phyloP scores from a whole-genome alignment of 2,113 vertebrate genomes.

The Ochotona curzoniae region DNA sequence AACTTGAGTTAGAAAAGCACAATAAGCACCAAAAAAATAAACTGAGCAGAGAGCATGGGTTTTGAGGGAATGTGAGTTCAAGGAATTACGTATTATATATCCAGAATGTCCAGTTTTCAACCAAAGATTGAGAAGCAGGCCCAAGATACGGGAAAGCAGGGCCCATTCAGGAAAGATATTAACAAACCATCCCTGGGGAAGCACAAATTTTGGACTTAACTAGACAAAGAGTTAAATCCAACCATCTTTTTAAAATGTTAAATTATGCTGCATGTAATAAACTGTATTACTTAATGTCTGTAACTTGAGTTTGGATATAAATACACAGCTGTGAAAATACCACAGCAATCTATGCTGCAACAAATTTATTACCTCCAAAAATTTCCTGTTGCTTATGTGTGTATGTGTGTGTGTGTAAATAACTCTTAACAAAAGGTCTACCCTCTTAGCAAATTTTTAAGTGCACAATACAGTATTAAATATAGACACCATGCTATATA shows the following conservation, averaged over 20 bases:
- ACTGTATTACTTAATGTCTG: neutral
- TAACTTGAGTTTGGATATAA: neutral
- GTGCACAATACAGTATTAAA: neutral
- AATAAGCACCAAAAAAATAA: neutral
- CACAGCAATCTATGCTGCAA: neutral
- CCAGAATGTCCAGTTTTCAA: neutral
- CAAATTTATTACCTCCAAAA: neutral
- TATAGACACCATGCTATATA: neutral
- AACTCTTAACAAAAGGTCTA: neutral
- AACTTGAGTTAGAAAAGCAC: neutral
- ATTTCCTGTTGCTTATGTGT: neutral
- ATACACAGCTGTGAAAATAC: neutral
- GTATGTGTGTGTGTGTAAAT: neutral
- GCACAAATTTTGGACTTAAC: neutral
- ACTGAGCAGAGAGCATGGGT: neutral
- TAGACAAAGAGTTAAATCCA: neutral
- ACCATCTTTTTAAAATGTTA: neutral
- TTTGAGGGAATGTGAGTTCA: neutral
- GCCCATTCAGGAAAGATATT: neutral
- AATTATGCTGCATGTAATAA: neutral
- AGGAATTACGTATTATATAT: neutral
- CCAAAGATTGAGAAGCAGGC: neutral
- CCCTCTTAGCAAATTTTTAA: neutral
- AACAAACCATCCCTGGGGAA: neutral
- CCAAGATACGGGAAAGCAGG: neutral